Evolutionary conservation across 2,888 invertebrate species (phyloP).

Genomic region (Tetranychus truncatus): DNA sequence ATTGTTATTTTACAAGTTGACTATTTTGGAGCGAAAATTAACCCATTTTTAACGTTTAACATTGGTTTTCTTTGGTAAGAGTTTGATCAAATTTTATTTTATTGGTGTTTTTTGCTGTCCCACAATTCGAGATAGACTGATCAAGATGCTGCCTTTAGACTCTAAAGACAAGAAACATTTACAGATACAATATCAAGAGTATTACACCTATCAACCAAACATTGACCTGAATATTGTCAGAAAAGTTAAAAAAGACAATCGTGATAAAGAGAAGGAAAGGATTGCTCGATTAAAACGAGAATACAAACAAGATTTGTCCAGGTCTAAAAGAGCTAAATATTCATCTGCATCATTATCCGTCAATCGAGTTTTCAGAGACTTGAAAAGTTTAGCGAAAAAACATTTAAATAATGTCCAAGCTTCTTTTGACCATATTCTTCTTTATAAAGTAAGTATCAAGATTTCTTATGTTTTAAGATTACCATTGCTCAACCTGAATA

Average conservation of each 20-base stretch:
- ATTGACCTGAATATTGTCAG: not conserved
- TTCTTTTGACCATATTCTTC: slow-evolving; percentile 9
- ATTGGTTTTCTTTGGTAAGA: too few species aligned
- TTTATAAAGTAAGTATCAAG: not conserved
- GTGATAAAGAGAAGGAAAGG: not conserved
- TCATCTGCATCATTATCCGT: slow-evolving; percentile 9
- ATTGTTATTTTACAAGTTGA: too few species aligned
- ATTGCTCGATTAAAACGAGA: slow-evolving; percentile 6
- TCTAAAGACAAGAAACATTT: not conserved
- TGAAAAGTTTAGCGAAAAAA: slow-evolving; percentile 10
- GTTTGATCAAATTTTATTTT: not conserved
- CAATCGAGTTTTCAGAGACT: not conserved
- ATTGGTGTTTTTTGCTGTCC: too few species aligned
- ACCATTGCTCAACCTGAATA: too few species aligned
- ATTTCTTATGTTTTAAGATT: too few species aligned
- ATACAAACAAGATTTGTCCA: slow-evolving; percentile 11
- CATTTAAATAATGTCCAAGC: not conserved
- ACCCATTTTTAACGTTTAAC: too few species aligned
- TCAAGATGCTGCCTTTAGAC: not conserved
- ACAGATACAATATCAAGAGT: not conserved
- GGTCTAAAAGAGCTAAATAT: slow-evolving; percentile 12
- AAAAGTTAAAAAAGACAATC: not conserved
- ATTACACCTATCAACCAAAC: not conserved
- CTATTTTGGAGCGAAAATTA: too few species aligned
- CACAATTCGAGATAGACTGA: too few species aligned